Conservation (phyloP, 2,888 invertebrate genomes). For the Allophyes oxyacanthae region DNA sequence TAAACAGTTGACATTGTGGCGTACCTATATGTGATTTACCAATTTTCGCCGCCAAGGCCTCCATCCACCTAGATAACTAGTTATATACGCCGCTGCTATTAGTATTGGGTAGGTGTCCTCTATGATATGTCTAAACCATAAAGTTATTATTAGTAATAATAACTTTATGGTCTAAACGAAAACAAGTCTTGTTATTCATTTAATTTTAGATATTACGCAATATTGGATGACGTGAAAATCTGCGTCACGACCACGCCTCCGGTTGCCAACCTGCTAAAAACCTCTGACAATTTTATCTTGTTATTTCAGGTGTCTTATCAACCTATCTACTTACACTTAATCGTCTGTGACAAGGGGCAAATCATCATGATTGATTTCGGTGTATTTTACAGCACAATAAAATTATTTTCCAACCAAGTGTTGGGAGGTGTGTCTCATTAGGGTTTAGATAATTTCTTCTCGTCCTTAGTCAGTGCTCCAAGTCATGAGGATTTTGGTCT, state of each 20-base stretch:
- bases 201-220: constrained; percentile 67
- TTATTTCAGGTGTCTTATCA: constrained; percentile 47
- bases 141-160: too few species aligned
- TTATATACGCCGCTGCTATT: constrained; percentile 33
- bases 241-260: constrained; percentile 84
- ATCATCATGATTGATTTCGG: constrained; percentile 28
- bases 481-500: not conserved
- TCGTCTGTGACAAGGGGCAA: constrained; percentile 26
- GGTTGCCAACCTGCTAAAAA: constrained; percentile 67
- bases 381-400: constrained; percentile 15
- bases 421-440: constrained; percentile 26
- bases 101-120: constrained; percentile 24
- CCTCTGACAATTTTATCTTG: constrained; percentile 57
- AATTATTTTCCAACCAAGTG: constrained; percentile 8
- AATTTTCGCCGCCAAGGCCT: constrained; percentile 39
- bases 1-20: too few species aligned
- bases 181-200: constrained; percentile 34
- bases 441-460: not conserved
- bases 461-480: too few species aligned
- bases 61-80: too few species aligned
- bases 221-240: constrained; percentile 60
- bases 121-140: too few species aligned
- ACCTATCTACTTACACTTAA: constrained; percentile 36
- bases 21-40: constrained; percentile 28
- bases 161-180: constrained; percentile 32